Percentiles rank a stretch among this genome's conserved stretches.
Evolutionary conservation across 1,140 invertebrate species (phyloP).

Genomic region (Polyergus mexicanus): DNA sequence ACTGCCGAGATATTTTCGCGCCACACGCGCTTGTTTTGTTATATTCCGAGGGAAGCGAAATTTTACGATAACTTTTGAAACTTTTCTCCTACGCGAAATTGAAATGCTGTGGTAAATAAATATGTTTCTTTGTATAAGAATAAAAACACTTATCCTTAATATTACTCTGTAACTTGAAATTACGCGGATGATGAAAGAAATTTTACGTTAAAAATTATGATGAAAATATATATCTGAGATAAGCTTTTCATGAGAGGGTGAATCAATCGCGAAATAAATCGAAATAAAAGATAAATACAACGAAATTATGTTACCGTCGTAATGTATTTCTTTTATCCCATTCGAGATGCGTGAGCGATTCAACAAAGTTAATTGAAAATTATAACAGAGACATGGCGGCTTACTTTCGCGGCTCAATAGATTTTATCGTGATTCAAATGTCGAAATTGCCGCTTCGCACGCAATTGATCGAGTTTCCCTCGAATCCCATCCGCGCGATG

Average conservation of each 20-base stretch:
- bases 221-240: background rate
- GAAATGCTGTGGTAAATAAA: background rate
- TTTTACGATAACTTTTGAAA: slow-evolving; percentile 4
- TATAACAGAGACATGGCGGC: slow-evolving; percentile 49
- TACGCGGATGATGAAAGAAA: background rate
- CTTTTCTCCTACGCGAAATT: background rate
- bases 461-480: slow-evolving; percentile 46
- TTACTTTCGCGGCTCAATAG: slow-evolving; percentile 36
- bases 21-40: background rate
- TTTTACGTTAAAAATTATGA: slow-evolving; percentile 6
- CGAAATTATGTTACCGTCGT: slow-evolving; percentile 7
- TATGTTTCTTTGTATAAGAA: background rate
- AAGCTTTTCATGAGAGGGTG: background rate
- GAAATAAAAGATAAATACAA: background rate
- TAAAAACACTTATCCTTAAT: background rate
- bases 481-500: slow-evolving; percentile 12
- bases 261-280: slow-evolving; percentile 1
- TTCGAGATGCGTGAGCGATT: slow-evolving; percentile 19
- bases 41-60: background rate
- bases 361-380: slow-evolving; percentile 46
- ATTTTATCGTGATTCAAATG: slow-evolving; percentile 56
- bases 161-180: background rate
- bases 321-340: slow-evolving; percentile 5
- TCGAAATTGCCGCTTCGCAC: slow-evolving; percentile 52
- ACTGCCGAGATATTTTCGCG: background rate